Evolutionary conservation across 2,113 vertebrate genomes (phyloP), one percentile per base, ranked within the genome.

Genomic region (Cottus gobio): DNA sequence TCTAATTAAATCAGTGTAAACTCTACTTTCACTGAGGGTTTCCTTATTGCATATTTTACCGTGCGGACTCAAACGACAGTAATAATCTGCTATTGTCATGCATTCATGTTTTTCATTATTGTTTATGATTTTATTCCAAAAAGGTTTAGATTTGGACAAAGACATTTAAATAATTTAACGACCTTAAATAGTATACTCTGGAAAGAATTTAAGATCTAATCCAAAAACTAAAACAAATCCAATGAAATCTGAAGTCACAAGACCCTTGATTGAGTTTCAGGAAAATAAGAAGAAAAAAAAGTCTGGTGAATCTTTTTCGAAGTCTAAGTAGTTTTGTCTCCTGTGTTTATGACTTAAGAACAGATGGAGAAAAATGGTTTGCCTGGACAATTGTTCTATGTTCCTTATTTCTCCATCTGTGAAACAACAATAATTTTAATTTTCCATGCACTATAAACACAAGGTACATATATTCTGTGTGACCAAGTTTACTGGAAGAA

Each of bases 1-100:
- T 81, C 20, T 67, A 83, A 81, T 78, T 74, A 68, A 78, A 78
- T 74, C 61, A 67, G 5, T 30, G 42, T 63, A 2, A 57, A 79
- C 24, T 30, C 20, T n/a, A 56, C 44, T 68, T 70, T 56, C 60
- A 12, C 16, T 20, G 30, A 54, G 65, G 44, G 18, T 46, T 61
- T 72, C 31, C 30, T 58, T 37, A 24, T 50, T 75, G 31, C 39
- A 26, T 46, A 52, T 58, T 71, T 65, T 24, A 63, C 28, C 15
- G 26, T 44, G 22, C 48, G 69, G 57, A 36, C 7, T 52, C 8
- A 46, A 37, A 7, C 4, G 26, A 60, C 24, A 42, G 65, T 36
- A 30, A 71, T 66, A 31, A 70, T 71, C 2, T 70, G 28, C n/a
- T 56, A 2, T 56, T 65, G 44, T 28, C 22, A 30, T 8, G 20